These are phyloP conservation scores for Vombatus ursinus DNA, from an alignment of 2,113 vertebrate genomes.

Conservation along the genomic window DNA sequence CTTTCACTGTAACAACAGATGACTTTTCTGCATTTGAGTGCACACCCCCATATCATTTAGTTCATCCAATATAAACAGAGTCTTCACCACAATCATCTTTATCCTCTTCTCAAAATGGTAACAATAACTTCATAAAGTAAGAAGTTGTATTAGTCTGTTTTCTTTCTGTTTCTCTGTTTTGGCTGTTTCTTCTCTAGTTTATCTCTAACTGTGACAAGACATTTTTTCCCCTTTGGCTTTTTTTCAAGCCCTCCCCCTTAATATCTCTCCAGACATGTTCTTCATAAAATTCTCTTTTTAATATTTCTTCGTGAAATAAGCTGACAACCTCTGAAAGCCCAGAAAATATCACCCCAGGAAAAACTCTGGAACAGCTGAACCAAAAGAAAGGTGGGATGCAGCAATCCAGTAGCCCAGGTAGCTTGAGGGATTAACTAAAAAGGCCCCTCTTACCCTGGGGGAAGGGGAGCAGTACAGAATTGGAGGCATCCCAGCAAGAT, in stretches of 20 bases:
- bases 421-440: no score
- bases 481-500: no score
- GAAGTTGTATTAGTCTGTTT: neutral
- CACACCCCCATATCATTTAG: neutral
- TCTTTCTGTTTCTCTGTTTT: neutral
- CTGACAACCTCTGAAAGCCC: no score
- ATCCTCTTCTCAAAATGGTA: neutral
- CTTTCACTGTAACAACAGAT: conserved; percentile 11
- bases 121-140: neutral
- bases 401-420: no score
- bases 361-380: no score
- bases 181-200: neutral
- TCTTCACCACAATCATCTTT: neutral
- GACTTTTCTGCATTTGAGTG: neutral
- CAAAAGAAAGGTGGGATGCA: no score
- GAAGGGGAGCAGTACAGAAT: no score
- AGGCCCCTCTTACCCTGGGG: no score
- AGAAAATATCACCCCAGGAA: no score
- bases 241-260: neutral
- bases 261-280: neutral
- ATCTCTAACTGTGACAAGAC: neutral
- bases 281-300: neutral
- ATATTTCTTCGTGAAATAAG: neutral
- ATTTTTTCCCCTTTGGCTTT: neutral
- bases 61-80: neutral